phyloP scores from a whole-genome alignment of 2,888 invertebrate genomes.

The Callyntrura guangdongensis region DNA sequence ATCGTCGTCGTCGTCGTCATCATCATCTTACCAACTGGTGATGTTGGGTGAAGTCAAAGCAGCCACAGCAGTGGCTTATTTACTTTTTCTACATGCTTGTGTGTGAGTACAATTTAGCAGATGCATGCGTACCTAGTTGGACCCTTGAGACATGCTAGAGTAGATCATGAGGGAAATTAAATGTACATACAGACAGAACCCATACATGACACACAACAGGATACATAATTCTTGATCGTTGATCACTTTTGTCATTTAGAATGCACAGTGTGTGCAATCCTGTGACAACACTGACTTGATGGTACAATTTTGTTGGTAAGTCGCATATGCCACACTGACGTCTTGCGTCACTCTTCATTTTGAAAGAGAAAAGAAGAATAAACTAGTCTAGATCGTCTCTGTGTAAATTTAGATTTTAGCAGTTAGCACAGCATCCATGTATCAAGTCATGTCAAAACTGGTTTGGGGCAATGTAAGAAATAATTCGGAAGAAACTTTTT shows the following conservation, averaged over 20 bases:
- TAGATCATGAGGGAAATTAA: conserved; percentile 71
- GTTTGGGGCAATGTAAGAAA: too few species aligned
- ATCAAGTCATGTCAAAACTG: too few species aligned
- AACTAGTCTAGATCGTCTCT: background rate
- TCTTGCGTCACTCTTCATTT: conserved; percentile 57
- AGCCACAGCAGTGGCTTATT: background rate
- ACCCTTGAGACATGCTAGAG: conserved; percentile 49
- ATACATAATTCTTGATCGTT: conserved; percentile 65
- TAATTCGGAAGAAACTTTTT: too few species aligned
- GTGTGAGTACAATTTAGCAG: conserved; percentile 12
- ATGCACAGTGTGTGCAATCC: background rate
- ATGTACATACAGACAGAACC: background rate
- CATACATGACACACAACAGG: background rate
- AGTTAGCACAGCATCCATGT: too few species aligned
- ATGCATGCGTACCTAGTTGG: conserved; percentile 61
- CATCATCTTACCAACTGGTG: background rate
- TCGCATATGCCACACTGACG: conserved; percentile 66
- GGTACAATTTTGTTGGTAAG: background rate
- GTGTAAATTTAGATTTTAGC: too few species aligned
- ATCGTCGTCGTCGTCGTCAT: background rate
- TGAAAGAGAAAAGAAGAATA: background rate
- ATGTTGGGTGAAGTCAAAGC: background rate
- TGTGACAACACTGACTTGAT: background rate
- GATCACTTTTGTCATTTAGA: conserved; percentile 15
- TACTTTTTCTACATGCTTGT: background rate